Base-by-base conservation (phyloP, 2,113 vertebrate genomes). In the Cyphomyrus plagiostoma region DNA sequence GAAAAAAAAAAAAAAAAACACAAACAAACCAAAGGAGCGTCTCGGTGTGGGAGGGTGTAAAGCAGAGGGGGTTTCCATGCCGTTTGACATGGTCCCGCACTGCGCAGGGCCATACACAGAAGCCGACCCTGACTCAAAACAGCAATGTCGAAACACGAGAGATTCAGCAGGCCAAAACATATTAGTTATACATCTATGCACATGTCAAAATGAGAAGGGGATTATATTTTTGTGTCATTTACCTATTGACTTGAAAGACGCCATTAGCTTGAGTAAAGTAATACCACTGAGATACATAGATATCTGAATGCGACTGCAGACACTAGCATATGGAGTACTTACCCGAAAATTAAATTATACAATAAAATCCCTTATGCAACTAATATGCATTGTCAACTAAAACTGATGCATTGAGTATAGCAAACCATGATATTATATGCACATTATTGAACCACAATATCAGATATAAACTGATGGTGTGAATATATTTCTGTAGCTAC, bases 31-130 rank as follows among this genome's bases (percentile, higher is more conserved):
- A 66, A 45, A 62, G 87, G 87, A 9, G 88, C 62, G 53, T 90
- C 46, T 91, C 39, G 88, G 89, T 91, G 92, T 93, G 89, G 92
- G 45, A 3, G 4, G 77, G 82, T 92, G 90, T 90, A 66, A 89
- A 86, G 35, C 42, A 80, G 66, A 77, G 89, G 89, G 89, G 58
- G 39, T 80, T 91, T 93, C 90, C 87, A 90, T 74, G 42, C 66
- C 82, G 83, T 90, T 52, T 66, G 30, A 30, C 35, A 91, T 53
- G 80, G 58, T 84, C 35, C 80, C 0, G 48, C 26, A 35, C 62
- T 9, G 66, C 48, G 13, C 87, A 35, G 46, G 87, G 82, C 82
- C 42, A 48, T 0, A 84, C 39, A 23, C 83, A 50, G 46, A 49
- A 49, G 83, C 48, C 13, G 19, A 46, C 82, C 83, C 48, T 13